Base-by-base conservation (phyloP, 2,797 vertebrate species). In the Hippopotamyrus pictus region DNA sequence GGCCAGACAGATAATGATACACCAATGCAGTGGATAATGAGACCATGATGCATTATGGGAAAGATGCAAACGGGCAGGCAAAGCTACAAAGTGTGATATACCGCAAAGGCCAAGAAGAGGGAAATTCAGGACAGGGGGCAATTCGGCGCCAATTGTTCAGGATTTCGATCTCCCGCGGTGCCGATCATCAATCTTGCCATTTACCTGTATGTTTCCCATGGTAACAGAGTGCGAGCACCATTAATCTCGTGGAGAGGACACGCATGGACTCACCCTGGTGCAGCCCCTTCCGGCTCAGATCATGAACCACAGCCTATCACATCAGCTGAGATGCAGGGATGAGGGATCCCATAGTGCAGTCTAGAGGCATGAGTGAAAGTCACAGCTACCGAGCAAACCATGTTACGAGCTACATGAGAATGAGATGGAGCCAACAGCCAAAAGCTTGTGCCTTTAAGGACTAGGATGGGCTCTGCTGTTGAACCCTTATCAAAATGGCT, bases 171-270 rank as follows among this genome's bases (percentile, higher is more conserved):
- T 33, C 84, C 46, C 62, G 4, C 9, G 8, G 88, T 44, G n/a
- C 37, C 53, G 37, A 5, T 85, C 83, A 86, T 88, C 83, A 88
- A 73, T 9, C 69, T 7, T 83, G 79, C 44, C 17, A 41, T 48
- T 50, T 46, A 83, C 44, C 79, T 83, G 79, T 48, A 50, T 41
- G 88, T 88, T 90, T 84, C 57, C 84, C 84, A 90, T 91, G 89
- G 89, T 50, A 90, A 89, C 88, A 85, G 41, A 19, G 54, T 9
- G n/a, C 14, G 41, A n/a, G 86, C 69, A 22, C 62, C 41, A 90
- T 90, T 88, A 85, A 88, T 86, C 89, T 89, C 53, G 11, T 9
- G 11, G 44, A 86, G 73, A 82, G 17, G 25, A 84, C 62, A 59
- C 12, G 22, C 46, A 6, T 33, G 19, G 7, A 11, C 57, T 84